Evolutionary conservation across 2,888 invertebrate species (phyloP).

Genomic region (Trimorus sp.): DNA sequence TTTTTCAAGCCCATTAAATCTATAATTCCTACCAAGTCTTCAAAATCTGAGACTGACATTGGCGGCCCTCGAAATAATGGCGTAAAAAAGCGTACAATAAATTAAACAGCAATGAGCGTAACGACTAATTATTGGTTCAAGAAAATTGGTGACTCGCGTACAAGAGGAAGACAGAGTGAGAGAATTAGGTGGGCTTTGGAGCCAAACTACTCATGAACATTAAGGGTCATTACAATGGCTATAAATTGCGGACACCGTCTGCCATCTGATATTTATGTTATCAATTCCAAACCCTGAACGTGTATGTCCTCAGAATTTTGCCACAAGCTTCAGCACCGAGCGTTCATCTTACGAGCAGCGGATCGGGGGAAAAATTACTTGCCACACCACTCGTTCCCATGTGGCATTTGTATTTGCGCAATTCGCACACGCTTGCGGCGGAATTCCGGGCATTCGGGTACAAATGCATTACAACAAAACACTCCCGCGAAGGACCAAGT

Average conservation of each 20-base stretch:
- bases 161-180: constrained; percentile 61
- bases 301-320: constrained; percentile 63
- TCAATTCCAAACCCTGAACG: constrained; percentile 73
- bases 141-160: constrained; percentile 57
- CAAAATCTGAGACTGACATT: too few species aligned
- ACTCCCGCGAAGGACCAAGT: constrained; percentile 34
- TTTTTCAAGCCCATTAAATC: too few species aligned
- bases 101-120: constrained; percentile 34
- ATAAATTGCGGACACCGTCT: constrained; percentile 78
- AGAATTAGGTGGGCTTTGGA: constrained; percentile 77
- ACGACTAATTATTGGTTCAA: constrained; percentile 52
- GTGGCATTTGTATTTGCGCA: constrained; percentile 60
- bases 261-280: constrained; percentile 79
- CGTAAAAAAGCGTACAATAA: constrained; percentile 11
- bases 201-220: constrained; percentile 80
- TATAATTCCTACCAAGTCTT: too few species aligned
- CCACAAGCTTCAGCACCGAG: constrained; percentile 45
- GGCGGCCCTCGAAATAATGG: too few species aligned
- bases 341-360: constrained; percentile 46
- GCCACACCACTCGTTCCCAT: constrained; percentile 55
- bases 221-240: constrained; percentile 80
- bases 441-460: constrained; percentile 46
- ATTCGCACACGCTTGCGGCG: constrained; percentile 54
- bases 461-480: constrained; percentile 62
- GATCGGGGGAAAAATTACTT: constrained; percentile 60